A percentile compares a stretch with the other conserved stretches of the same genome.
Evolutionary conservation across 1,140 invertebrate genomes (phyloP).

Genomic region (Drosophila miranda): DNA sequence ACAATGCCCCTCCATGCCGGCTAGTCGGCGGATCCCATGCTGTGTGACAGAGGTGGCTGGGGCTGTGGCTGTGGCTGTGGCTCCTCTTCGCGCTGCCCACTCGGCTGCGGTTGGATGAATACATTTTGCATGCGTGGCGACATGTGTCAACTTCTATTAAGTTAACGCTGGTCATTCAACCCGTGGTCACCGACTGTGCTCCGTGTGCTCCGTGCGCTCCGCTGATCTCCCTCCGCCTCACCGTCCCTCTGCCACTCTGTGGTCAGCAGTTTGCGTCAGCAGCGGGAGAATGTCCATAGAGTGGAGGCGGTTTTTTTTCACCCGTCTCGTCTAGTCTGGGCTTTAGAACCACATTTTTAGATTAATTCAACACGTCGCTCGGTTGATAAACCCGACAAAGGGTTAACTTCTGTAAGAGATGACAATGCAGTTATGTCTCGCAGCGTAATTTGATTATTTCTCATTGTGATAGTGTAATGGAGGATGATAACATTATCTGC

Average conservation of each 20-base stretch:
- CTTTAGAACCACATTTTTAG: conserved; percentile 2
- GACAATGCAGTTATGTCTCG: no score
- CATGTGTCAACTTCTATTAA: conserved; percentile 80
- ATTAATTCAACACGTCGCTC: conserved; percentile 2
- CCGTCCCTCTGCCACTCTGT: conserved; percentile 19
- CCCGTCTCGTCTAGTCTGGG: neutral
- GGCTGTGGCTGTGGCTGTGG: neutral
- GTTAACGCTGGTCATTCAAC: conserved; percentile 76
- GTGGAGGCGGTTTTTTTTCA: neutral
- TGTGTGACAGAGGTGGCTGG: conserved; percentile 14
- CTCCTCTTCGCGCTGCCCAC: conserved; percentile 21
- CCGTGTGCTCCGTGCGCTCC: no score
- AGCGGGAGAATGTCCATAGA: conserved; percentile 10
- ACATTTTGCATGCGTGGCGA: conserved; percentile 78
- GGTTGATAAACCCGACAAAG: conserved; percentile 8
- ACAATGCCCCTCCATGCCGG: conserved; percentile 19
- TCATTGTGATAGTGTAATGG: no score
- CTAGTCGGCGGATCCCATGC: neutral
- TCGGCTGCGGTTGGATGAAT: conserved; percentile 67
- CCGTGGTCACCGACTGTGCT: conserved; percentile 38
- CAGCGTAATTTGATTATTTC: no score
- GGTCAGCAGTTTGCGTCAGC: conserved; percentile 39
- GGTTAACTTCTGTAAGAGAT: neutral
- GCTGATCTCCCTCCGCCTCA: neutral
- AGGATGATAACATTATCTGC: no score